Percentiles rank a stretch among this genome's conserved stretches.
Conservation (phyloP, 2,113 vertebrate species). For the Campylomormyrus numenius region DNA sequence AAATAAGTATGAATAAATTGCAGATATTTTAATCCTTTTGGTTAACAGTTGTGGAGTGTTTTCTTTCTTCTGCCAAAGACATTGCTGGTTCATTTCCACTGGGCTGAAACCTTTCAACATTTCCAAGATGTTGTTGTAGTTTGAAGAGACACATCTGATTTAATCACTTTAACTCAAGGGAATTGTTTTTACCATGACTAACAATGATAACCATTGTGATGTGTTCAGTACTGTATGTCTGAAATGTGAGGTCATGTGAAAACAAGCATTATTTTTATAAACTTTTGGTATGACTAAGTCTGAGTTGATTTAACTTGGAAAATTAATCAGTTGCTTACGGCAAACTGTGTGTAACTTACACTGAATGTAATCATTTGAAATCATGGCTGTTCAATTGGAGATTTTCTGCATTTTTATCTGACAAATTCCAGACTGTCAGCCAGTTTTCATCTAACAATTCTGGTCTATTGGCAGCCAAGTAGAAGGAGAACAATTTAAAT, state of each 20-base stretch:
- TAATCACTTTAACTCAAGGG: background rate
- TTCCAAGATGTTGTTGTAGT: background rate
- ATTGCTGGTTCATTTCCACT: background rate
- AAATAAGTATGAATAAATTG: background rate
- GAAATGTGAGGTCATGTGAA: slow-evolving; percentile 1
- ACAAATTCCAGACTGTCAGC: background rate
- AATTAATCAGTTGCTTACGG: background rate
- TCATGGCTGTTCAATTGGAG: background rate
- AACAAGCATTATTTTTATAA: background rate
- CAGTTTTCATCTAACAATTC: background rate
- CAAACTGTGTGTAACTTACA: background rate
- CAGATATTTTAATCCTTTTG: background rate
- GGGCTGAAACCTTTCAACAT: background rate
- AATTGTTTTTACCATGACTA: slow-evolving; percentile 5
- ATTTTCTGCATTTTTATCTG: background rate
- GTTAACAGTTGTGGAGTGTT: background rate
- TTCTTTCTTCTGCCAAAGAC: background rate
- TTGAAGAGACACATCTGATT: background rate
- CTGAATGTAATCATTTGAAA: background rate
- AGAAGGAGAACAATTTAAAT: background rate
- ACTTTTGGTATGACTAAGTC: background rate
- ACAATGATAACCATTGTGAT: slow-evolving; percentile 2
- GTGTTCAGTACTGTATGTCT: background rate
- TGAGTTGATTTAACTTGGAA: background rate
- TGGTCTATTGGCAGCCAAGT: background rate